Evolutionary conservation across 2,113 vertebrate genomes (phyloP).

Genomic region (Muntiacus reevesi): DNA sequence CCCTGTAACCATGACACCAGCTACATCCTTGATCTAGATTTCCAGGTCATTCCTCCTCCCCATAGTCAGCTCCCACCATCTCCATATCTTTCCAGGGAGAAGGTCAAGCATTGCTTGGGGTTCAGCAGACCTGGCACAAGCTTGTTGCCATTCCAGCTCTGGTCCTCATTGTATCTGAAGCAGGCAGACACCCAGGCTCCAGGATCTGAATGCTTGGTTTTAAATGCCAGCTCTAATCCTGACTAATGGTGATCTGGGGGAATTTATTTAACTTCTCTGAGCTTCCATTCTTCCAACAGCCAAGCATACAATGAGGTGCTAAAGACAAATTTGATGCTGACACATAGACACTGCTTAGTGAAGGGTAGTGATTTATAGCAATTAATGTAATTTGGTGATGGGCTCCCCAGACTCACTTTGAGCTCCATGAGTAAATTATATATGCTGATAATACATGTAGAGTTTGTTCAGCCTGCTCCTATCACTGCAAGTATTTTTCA

Average conservation of each 20-base stretch:
- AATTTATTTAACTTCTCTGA: not conserved
- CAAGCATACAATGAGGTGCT: not conserved
- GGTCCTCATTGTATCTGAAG: accelerated
- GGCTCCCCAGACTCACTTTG: not conserved
- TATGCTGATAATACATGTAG: no score
- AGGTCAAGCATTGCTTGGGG: accelerated
- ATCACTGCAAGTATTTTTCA: not conserved
- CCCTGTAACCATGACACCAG: not conserved
- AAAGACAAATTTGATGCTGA: not conserved
- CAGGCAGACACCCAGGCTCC: not conserved
- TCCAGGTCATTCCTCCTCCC: not conserved
- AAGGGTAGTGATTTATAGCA: not conserved
- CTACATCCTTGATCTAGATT: not conserved
- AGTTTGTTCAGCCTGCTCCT: not conserved
- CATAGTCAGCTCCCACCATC: no score
- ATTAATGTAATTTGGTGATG: not conserved
- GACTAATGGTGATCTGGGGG: not conserved
- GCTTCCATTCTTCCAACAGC: not conserved
- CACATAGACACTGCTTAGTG: not conserved
- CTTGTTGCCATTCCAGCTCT: not conserved
- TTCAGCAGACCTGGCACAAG: not conserved
- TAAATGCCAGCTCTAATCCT: not conserved
- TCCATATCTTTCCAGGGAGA: not conserved
- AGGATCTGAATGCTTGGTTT: not conserved
- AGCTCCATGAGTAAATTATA: not conserved